phyloP scores from a whole-genome alignment of 1,140 invertebrate genomes.

The Mesaphorura yosii region DNA sequence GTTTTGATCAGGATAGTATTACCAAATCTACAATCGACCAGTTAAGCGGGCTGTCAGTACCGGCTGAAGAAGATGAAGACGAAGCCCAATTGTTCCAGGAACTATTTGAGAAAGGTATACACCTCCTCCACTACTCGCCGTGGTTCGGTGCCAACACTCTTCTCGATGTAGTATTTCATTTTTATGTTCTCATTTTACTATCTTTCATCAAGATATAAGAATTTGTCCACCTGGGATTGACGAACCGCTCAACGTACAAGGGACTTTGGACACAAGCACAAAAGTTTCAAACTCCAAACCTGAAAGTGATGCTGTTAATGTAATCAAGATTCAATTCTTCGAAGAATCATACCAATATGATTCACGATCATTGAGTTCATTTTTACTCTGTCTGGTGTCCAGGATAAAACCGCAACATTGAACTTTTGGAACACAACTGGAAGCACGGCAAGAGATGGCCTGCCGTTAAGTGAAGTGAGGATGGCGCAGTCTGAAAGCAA shows the following conservation, averaged over 20 bases:
- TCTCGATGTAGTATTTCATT: slow-evolving; percentile 4
- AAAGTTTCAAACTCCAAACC: no score
- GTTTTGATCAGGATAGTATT: slow-evolving; percentile 49
- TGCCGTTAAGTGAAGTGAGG: no score
- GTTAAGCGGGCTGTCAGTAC: neutral
- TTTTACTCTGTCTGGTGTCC: no score
- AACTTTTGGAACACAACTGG: no score
- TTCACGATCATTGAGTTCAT: no score
- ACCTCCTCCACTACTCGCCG: no score
- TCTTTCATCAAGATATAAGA: neutral
- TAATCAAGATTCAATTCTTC: no score
- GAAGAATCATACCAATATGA: no score
- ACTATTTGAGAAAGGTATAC: slow-evolving; percentile 43
- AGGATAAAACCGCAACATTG: no score
- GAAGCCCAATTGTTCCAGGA: slow-evolving; percentile 34
- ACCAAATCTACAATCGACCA: slow-evolving; percentile 1
- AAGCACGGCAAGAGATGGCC: no score
- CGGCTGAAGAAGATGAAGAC: slow-evolving; percentile 29
- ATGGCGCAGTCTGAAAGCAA: no score
- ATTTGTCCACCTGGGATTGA: neutral
- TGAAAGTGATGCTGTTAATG: no score
- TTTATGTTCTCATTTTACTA: slow-evolving; percentile 6
- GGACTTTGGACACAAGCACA: neutral
- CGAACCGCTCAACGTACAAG: neutral
- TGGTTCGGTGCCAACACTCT: neutral